These are phyloP conservation scores for Apodemia hepburni DNA, from an alignment of 2,888 invertebrate genomes.

Conservation along the genomic window DNA sequence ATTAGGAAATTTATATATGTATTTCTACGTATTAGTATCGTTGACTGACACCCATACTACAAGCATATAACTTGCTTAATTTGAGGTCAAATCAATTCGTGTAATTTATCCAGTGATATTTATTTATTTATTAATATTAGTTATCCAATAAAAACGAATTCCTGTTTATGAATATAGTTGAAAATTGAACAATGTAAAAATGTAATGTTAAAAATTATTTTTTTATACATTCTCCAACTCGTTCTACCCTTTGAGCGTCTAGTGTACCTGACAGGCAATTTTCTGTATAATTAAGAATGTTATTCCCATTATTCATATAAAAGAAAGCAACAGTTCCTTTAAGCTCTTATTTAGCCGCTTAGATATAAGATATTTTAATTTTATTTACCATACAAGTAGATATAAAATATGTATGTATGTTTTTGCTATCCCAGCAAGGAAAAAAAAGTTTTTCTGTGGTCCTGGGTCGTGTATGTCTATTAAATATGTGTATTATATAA, in stretches of 20 bases:
- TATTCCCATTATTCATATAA: constrained; percentile 27
- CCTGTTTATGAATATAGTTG: not conserved
- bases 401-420: not conserved
- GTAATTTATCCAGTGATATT: too few relatives aligned
- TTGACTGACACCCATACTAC: too few relatives aligned
- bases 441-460: too few relatives aligned
- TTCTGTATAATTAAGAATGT: constrained; percentile 53
- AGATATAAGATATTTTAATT: not conserved
- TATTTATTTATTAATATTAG: too few relatives aligned
- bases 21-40: too few relatives aligned
- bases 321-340: constrained; percentile 23
- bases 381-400: not conserved
- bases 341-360: constrained; percentile 5
- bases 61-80: too few relatives aligned
- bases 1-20: too few relatives aligned
- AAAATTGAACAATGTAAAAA: not conserved
- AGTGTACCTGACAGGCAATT: constrained; percentile 69
- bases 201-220: constrained; percentile 9
- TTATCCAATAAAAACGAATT: not conserved
- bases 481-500: too few relatives aligned
- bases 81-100: too few relatives aligned
- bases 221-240: constrained; percentile 37
- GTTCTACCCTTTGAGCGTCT: constrained; percentile 58
- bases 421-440: too few relatives aligned
- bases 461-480: too few relatives aligned